A percentile compares a stretch with the other conserved stretches of the same genome.
Conservation (phyloP, 2,797 vertebrate species). For the Alexandromys oeconomus region DNA sequence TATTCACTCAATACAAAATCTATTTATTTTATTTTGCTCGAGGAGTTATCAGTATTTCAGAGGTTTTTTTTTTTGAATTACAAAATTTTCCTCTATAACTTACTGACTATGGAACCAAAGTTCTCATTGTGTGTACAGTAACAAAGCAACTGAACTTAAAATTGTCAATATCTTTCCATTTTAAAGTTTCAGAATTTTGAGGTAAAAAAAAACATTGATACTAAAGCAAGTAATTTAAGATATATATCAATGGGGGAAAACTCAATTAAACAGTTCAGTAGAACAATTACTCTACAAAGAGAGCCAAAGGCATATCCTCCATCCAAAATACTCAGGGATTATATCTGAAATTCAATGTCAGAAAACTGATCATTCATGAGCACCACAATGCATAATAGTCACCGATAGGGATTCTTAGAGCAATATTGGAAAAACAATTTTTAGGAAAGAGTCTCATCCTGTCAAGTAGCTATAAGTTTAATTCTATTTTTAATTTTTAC, state of each 20-base stretch:
- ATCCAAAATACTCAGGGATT: not conserved
- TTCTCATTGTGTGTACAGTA: not conserved
- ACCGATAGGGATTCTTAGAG: not conserved
- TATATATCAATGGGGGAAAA: not conserved
- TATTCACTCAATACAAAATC: not conserved
- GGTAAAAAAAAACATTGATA: not conserved
- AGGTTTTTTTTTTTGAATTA: constrained; percentile 1
- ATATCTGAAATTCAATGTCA: not conserved
- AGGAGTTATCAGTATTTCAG: not conserved
- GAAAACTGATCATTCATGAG: not conserved
- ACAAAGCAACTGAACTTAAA: not conserved
- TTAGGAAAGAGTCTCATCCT: not conserved
- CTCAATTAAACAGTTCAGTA: not conserved
- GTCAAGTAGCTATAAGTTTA: not conserved
- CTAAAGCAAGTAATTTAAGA: not conserved
- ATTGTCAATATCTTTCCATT: not conserved
- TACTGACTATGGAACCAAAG: not conserved
- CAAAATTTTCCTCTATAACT: not conserved
- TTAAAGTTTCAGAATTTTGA: not conserved
- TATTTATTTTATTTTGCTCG: not conserved
- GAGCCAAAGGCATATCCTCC: not conserved
- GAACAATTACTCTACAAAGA: not conserved
- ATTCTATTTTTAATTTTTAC: not conserved
- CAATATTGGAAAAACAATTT: not conserved
- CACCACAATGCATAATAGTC: not conserved